Evolutionary conservation across 2,797 vertebrate species (phyloP).

Genomic region (Simalia tracyae): DNA sequence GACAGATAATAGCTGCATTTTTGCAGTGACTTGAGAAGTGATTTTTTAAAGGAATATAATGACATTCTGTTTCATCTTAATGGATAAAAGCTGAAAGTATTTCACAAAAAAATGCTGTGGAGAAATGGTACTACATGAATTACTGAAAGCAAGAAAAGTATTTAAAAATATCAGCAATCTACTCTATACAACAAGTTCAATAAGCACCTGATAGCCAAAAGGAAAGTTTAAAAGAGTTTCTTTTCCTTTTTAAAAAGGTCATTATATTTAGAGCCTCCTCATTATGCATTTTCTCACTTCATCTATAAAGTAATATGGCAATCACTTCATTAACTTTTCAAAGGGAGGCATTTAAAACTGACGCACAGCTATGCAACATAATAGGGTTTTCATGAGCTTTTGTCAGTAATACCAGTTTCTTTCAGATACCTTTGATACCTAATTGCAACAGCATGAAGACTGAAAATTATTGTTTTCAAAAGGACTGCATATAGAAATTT

Average conservation of each 20-base stretch:
- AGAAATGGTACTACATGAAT: conserved; percentile 53
- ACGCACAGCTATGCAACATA: conserved; percentile 10
- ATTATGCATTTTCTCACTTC: conserved; percentile 50
- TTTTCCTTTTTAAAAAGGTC: conserved; percentile 40
- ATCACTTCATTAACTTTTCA: conserved; percentile 58
- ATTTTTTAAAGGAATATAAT: conserved; percentile 65
- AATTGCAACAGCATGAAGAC: background rate
- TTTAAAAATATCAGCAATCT: conserved; percentile 55
- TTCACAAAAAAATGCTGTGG: conserved; percentile 54
- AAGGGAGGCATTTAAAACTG: conserved; percentile 49
- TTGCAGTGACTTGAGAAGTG: conserved; percentile 49
- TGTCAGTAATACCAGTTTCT: conserved; percentile 25
- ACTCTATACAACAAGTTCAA: conserved; percentile 52
- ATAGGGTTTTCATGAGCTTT: conserved; percentile 15
- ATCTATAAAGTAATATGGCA: conserved; percentile 55
- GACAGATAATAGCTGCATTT: conserved; percentile 63
- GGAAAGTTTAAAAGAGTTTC: conserved; percentile 45
- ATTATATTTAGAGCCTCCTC: conserved; percentile 45
- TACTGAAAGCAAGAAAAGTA: conserved; percentile 45
- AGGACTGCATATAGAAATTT: background rate
- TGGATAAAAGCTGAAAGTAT: conserved; percentile 34
- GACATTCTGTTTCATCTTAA: conserved; percentile 63
- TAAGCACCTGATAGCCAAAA: conserved; percentile 53
- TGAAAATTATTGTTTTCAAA: background rate
- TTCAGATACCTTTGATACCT: background rate